phyloP scores from a whole-genome alignment of 2,113 vertebrate species.

The Euleptes europaea region DNA sequence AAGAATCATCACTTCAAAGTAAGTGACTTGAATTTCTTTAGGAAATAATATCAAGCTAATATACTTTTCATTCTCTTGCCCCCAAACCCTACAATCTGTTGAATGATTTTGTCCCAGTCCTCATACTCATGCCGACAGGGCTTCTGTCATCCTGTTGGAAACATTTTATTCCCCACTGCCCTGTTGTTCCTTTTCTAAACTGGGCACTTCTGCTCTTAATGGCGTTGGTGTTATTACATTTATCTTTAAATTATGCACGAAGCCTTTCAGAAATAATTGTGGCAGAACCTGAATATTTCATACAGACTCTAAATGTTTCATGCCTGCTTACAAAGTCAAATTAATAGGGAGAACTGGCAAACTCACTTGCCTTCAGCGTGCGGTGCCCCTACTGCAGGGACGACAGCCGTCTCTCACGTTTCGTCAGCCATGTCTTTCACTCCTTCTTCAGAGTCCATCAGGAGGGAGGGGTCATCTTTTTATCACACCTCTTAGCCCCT shows the following conservation, averaged over 20 bases:
- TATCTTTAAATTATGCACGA: slow-evolving; percentile 50
- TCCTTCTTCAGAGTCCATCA: not conserved
- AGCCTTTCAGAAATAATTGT: slow-evolving; percentile 34
- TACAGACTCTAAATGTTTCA: slow-evolving; percentile 42
- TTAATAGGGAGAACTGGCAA: slow-evolving; percentile 29
- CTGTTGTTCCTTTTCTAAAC: slow-evolving; percentile 25
- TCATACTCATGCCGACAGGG: not conserved
- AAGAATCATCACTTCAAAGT: not conserved
- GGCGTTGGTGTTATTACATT: slow-evolving; percentile 25
- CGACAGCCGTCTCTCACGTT: not conserved
- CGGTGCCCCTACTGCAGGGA: not conserved
- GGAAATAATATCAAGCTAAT: not conserved
- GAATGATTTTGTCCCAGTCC: not conserved
- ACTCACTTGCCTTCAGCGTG: not conserved
- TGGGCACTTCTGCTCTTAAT: slow-evolving; percentile 10
- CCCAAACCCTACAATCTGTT: not conserved
- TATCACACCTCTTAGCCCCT: too few species aligned
- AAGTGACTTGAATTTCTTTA: not conserved
- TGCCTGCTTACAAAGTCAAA: slow-evolving; percentile 41
- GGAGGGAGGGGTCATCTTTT: not conserved
- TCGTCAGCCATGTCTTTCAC: not conserved
- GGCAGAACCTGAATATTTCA: slow-evolving; percentile 55
- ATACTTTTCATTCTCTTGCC: not conserved
- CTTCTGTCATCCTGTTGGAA: not conserved
- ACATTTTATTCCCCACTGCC: not conserved